A percentile compares a stretch with the other conserved stretches of the same genome.
phyloP scores from a whole-genome alignment of 2,113 vertebrate species.

The Oceanites oceanicus region DNA sequence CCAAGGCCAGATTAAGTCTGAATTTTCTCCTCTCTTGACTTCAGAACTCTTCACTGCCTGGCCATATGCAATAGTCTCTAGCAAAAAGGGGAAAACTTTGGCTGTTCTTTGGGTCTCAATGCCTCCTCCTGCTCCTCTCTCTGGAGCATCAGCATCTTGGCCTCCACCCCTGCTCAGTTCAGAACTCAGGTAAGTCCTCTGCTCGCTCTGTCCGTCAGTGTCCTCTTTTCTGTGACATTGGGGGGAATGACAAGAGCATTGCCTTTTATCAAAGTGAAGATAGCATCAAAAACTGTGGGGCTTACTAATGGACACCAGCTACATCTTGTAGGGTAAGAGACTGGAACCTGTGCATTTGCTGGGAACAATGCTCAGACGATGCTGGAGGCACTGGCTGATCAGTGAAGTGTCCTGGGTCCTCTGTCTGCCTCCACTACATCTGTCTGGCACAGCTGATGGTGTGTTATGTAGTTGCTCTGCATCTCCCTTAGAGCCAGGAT shows the following conservation, averaged over 20 bases:
- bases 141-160: background rate
- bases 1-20: background rate
- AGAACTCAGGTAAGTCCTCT: background rate
- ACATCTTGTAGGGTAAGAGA: background rate
- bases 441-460: background rate
- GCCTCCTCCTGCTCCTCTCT: background rate
- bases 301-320: background rate
- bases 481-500: slow-evolving; percentile 5
- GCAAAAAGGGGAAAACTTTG: background rate
- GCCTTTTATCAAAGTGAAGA: background rate
- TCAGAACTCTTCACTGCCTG: background rate
- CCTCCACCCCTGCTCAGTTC: accelerated
- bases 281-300: background rate
- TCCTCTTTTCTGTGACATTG: background rate
- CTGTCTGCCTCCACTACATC: background rate
- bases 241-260: background rate
- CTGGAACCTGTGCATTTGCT: background rate
- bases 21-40: background rate
- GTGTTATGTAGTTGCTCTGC: background rate
- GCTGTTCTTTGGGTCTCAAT: background rate
- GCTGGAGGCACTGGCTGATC: background rate
- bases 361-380: background rate
- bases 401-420: background rate
- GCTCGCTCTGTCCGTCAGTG: background rate
- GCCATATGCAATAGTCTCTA: background rate